These are phyloP conservation scores for Gopherus evgoodei DNA, from an alignment of 2,113 vertebrate genomes.

Conservation along the genomic window DNA sequence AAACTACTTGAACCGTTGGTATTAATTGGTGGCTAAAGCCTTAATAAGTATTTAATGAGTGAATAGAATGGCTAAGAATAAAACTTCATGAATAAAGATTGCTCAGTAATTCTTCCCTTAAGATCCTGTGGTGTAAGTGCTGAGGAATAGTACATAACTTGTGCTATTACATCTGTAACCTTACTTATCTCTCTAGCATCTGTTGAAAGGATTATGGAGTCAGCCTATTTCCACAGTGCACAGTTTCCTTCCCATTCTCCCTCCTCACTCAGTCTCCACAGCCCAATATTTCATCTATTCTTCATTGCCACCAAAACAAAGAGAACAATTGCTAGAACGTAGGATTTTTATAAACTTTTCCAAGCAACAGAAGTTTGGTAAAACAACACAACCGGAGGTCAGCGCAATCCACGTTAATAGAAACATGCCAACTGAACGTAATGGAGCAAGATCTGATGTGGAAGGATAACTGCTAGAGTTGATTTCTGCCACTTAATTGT, in stretches of 20 bases:
- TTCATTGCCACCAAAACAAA: background rate
- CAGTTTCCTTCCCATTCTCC: background rate
- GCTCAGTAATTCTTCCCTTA: background rate
- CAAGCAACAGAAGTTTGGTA: background rate
- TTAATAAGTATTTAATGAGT: background rate
- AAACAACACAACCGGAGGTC: background rate
- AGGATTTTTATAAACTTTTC: background rate
- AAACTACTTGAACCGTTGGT: background rate
- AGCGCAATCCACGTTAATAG: background rate
- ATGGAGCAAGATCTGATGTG: background rate
- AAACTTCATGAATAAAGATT: background rate
- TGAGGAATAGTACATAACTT: background rate
- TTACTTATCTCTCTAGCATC: background rate
- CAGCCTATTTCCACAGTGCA: background rate
- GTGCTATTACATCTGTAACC: background rate
- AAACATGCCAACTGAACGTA: background rate
- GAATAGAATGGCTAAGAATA: background rate
- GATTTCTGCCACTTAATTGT: background rate
- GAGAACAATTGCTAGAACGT: background rate
- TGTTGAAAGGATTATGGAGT: background rate
- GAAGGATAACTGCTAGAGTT: background rate
- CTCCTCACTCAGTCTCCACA: background rate
- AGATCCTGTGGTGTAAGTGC: background rate
- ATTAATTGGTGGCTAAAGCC: slow-evolving; percentile 24
- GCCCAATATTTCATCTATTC: background rate